Percentiles rank a stretch among this genome's conserved stretches.
Conservation (phyloP, 2,113 vertebrate species). For the Petrocephalus zakoni region DNA sequence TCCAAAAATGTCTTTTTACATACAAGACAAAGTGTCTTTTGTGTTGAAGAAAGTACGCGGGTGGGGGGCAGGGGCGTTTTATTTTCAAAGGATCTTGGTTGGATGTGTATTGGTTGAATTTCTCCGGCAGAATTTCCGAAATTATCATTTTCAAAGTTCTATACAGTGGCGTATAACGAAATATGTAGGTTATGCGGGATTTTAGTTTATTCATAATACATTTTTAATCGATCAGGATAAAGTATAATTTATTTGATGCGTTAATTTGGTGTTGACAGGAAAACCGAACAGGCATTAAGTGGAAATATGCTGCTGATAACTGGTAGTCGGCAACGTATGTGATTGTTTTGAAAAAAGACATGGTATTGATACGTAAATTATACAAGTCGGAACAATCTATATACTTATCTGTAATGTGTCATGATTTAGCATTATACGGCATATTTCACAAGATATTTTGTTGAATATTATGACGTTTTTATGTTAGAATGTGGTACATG, state of each 20-base stretch:
- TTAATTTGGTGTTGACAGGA: neutral
- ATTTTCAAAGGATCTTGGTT: neutral
- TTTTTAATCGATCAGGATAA: neutral
- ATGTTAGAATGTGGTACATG: neutral
- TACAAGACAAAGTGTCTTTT: conserved; percentile 19
- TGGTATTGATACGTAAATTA: neutral
- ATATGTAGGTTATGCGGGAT: neutral
- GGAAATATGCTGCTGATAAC: neutral
- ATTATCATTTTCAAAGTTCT: neutral
- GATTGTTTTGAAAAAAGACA: neutral
- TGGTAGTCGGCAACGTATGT: neutral
- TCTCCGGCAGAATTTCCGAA: neutral
- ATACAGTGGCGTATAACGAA: neutral
- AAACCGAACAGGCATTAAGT: neutral
- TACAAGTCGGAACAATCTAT: neutral
- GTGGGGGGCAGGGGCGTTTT: neutral
- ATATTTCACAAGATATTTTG: neutral
- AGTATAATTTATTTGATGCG: neutral
- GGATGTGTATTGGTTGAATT: neutral
- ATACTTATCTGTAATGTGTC: neutral
- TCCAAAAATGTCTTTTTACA: neutral
- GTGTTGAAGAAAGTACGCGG: neutral
- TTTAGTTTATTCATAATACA: neutral
- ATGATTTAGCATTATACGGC: neutral
- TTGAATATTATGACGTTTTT: neutral